Evolutionary conservation across 2,113 vertebrate species (phyloP), one percentile per base, ranked within the genome.

Genomic region (Rhinolophus sinicus): DNA sequence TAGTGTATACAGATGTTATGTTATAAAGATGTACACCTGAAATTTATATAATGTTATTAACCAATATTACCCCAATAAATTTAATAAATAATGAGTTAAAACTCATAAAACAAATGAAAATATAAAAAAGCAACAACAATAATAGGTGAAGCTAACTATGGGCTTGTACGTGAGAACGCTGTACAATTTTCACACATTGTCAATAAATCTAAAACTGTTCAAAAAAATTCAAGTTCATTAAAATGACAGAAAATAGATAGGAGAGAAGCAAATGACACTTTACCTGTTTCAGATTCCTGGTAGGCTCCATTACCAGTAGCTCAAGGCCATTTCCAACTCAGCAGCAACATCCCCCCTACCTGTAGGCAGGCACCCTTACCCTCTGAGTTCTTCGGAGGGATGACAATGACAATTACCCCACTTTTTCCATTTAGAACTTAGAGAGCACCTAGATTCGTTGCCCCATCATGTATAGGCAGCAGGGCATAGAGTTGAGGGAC

Each of bases 151-250:
- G 22, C 21, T 40, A 19, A 3, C 8, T 67, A 0, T 76, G 30
- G 13, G 64, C 73, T 19, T 44, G 2, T 54, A 76, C 14, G 54
- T 81, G 28, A 40, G 22, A 76, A 62, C 15, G 75, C 14, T 81
- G 7, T 30, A 24, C 8, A 56, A 40, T 67, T 95, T 96, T 67
- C 8, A 35, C 16, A 84, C 50, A 54, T 83, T 78, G 88, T 93
- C 16, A 89, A 19, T 85, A 80, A 62, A 91, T 86, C 22, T 83
- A 64, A 78, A 96, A 33, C 16, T 24, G 10, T 90, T 44, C 9
- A 86, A 92, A 90, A 52, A 96, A 87, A 52, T 56, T 69, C 58
- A 90, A 89, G 1, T 75, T 90, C 47, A 62, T 75, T 93, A 75
- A 85, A 76, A 62, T 52, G 16, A 67, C 67, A 82, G 30, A 40